Evolutionary conservation across 2,888 invertebrate genomes (phyloP), one percentile per base, ranked within the genome.

Genomic region (Uloborus plumipes): DNA sequence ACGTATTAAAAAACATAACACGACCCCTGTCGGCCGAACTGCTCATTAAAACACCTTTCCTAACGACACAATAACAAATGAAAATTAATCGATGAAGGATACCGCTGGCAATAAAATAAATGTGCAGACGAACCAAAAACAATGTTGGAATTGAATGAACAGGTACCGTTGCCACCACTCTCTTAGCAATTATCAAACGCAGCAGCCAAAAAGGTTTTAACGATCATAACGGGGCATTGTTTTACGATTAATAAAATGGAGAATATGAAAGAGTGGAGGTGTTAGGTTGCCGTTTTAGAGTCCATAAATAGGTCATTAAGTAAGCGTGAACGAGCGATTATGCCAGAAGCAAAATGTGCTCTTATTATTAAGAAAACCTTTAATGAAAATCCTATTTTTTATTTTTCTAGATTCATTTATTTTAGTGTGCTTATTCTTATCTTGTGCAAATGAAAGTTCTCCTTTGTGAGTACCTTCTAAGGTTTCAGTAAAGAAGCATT

Each of bases 231-330:
- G 64, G 77, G 71, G 71, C 71, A 78, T 78, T 78, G 71, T 78
- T 78, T 78, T 78, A 78, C 77, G 77, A 78, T 78, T 78, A 78
- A 78, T 78, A 78, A 78, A 71, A 65, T 70, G 71, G 55, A 70
- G 71, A 78, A 64, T 39, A 39, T 39, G 39, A 39, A 39, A 39
- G 39, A 39, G 39, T 39, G 39, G 39, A 39, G 39, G 39, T 39
- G 39, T 39, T 39, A 39, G 39, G 39, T 39, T 39, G 39, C 39
- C 39, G 20, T 58, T 75, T 75, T 75, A 75, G 66, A 67, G 75
- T 67, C 77, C 77, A 78, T 78, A 78, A 78, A 78, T 53, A 70
- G 26, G 26, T 49, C 70, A 55, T 70, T 78, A 78, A 71, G 55
- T 14, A 20, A 64, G 64, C 47, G 71, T 70, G 77, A 71, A 71